phyloP scores from a whole-genome alignment of 2,888 invertebrate genomes.

The Nemotelus pantherinus region DNA sequence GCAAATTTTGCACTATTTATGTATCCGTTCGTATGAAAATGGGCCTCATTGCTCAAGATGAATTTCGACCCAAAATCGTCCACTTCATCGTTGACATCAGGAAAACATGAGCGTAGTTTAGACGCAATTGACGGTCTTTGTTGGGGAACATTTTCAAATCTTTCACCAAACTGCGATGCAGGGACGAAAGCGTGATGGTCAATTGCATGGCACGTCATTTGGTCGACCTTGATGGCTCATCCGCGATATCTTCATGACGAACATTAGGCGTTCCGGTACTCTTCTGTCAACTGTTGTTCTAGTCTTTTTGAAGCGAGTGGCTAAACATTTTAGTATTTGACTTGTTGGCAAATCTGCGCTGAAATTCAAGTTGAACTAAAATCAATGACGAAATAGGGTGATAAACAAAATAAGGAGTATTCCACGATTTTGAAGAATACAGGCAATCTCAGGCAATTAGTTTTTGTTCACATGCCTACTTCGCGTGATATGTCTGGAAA shows the following conservation, averaged over 20 bases:
- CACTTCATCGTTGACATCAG: no score
- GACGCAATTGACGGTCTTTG: neutral
- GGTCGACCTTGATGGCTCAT: neutral
- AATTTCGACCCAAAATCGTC: no score
- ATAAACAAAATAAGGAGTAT: neutral
- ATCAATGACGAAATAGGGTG: neutral
- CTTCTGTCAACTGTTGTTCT: slow-evolving; percentile 1
- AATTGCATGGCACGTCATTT: neutral
- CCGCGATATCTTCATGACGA: neutral
- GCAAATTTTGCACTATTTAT: no score
- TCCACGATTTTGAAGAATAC: neutral
- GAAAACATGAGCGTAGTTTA: no score
- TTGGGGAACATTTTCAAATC: neutral
- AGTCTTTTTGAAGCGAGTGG: neutral
- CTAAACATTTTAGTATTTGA: neutral
- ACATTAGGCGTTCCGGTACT: neutral
- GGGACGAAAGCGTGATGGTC: neutral
- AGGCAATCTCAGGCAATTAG: no score
- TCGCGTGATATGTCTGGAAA: no score
- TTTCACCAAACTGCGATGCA: neutral
- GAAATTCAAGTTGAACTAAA: neutral
- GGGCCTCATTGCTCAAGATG: no score
- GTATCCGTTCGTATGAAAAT: no score
- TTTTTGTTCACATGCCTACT: no score
- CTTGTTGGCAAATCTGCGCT: neutral